Evolutionary conservation across 2,113 vertebrate species (phyloP).

Genomic region (Semnornis frantzii): DNA sequence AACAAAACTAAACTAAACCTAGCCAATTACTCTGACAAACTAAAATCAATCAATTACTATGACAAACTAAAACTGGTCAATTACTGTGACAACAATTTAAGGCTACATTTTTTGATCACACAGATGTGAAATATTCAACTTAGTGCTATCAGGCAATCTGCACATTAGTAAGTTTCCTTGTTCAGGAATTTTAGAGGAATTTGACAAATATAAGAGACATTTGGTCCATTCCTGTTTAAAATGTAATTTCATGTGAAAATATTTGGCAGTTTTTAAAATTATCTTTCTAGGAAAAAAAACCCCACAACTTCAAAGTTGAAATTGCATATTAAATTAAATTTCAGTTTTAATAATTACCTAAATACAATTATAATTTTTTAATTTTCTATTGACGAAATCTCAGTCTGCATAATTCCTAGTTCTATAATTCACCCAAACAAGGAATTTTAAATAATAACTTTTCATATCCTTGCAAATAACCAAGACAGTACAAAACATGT

Average conservation of each 20-base stretch:
- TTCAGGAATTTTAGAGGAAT: not conserved
- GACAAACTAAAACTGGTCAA: not conserved
- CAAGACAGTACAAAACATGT: not conserved
- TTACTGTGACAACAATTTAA: not conserved
- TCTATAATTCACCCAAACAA: not conserved
- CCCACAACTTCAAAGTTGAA: not conserved
- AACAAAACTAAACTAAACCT: not conserved
- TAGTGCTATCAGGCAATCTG: not conserved
- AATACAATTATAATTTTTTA: not conserved
- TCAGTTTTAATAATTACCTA: not conserved
- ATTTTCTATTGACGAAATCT: not conserved
- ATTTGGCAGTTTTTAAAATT: not conserved
- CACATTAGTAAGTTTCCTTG: not conserved
- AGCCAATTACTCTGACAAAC: too few relatives aligned
- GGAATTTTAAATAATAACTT: slow-evolving; percentile 3
- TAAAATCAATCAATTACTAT: not conserved
- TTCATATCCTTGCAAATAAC: not conserved
- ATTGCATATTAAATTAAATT: slow-evolving; percentile 7
- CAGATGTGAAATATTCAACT: not conserved
- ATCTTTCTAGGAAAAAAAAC: not conserved
- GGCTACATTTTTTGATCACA: not conserved
- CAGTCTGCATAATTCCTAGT: not conserved
- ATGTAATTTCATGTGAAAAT: slow-evolving; percentile 3
- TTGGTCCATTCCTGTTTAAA: not conserved
- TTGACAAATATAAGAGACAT: slow-evolving; percentile 13